phyloP scores from a whole-genome alignment of 2,888 invertebrate species.

The Sesia apiformis region DNA sequence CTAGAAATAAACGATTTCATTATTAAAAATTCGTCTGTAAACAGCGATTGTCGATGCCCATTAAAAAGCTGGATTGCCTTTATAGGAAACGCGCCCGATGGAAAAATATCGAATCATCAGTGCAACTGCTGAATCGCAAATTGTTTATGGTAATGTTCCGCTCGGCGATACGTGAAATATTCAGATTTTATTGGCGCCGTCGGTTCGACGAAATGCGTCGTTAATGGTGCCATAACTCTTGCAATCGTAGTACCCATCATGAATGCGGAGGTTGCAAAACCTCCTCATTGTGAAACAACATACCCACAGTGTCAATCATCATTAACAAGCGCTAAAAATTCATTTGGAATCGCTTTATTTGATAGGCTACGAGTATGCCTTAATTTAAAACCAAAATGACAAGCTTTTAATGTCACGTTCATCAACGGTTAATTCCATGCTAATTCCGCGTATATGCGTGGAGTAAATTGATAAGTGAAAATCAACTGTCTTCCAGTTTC shows the following conservation, averaged over 20 bases:
- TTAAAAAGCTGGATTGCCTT: constrained; percentile 11
- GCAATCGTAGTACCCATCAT: constrained; percentile 1
- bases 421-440: too few species aligned
- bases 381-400: too few species aligned
- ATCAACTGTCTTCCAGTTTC: too few species aligned
- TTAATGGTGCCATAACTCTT: constrained; percentile 23
- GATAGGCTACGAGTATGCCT: too few species aligned
- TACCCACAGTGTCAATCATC: background rate
- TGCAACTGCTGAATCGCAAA: constrained; percentile 46
- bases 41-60: background rate
- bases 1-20: too few species aligned
- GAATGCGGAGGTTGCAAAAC: constrained; percentile 6
- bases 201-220: constrained; percentile 18
- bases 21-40: too few species aligned
- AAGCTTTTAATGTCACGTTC: too few species aligned
- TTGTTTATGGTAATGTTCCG: constrained; percentile 53
- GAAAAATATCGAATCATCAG: constrained; percentile 44
- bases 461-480: too few species aligned
- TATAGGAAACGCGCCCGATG: constrained; percentile 16
- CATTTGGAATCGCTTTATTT: too few species aligned
- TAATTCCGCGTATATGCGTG: too few species aligned
- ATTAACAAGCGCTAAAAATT: too few species aligned
- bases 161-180: constrained; percentile 43
- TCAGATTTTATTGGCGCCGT: constrained; percentile 40
- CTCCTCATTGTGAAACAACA: constrained; percentile 12